Percentiles rank a stretch among this genome's conserved stretches.
Evolutionary conservation across 64 coral and sea anemone genomes (phyloP).

Genomic region (Hydrozoanthus tunicans): DNA sequence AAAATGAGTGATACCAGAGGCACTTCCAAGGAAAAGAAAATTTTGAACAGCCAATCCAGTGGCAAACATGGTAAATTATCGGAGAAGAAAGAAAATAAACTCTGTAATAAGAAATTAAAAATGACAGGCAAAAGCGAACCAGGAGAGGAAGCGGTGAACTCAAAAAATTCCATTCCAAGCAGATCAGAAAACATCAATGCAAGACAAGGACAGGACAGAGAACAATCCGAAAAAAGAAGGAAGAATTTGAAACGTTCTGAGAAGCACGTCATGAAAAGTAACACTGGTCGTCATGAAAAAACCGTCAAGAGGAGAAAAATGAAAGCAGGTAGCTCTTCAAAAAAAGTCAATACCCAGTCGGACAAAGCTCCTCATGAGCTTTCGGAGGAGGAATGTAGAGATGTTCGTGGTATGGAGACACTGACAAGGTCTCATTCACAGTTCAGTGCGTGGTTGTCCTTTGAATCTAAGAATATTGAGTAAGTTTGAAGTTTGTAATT

Average conservation of each 20-base stretch:
- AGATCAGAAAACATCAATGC: not conserved
- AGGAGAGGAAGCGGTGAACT: not conserved
- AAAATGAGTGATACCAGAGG: not conserved
- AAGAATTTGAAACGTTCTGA: not conserved
- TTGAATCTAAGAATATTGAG: conserved; percentile 48
- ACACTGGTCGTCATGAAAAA: not conserved
- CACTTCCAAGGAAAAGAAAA: not conserved
- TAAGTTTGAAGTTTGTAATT: not conserved
- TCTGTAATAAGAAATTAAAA: not conserved
- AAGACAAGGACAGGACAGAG: not conserved
- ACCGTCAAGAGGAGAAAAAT: too few relatives aligned
- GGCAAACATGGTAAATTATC: not conserved
- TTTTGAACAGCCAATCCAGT: not conserved
- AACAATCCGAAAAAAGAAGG: not conserved
- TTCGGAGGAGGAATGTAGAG: conserved; percentile 27
- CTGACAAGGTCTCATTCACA: conserved; percentile 10
- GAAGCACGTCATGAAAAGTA: not conserved
- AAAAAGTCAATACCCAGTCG: conserved; percentile 8
- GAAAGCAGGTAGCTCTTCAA: not conserved
- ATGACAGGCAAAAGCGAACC: not conserved
- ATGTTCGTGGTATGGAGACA: not conserved
- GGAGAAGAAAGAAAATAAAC: not conserved
- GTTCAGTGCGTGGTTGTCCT: conserved; percentile 51
- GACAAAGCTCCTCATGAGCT: conserved; percentile 6
- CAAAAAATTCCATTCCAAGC: not conserved